Conservation (phyloP, 2,797 vertebrate genomes). For the Streptopelia turtur region DNA sequence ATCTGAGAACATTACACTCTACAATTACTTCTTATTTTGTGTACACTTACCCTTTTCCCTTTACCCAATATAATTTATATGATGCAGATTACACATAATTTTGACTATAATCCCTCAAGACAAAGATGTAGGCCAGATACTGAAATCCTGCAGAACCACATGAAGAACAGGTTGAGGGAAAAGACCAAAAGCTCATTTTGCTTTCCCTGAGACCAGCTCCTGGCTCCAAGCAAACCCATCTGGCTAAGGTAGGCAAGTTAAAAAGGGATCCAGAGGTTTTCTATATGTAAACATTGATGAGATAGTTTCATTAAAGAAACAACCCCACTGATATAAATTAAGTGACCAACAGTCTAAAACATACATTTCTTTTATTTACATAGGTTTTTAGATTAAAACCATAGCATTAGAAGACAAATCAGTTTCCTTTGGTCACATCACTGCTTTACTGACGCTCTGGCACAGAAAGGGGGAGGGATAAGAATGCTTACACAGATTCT, state of each 20-base stretch:
- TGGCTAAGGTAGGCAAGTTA: not conserved
- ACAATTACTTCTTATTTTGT: not conserved
- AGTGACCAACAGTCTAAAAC: not conserved
- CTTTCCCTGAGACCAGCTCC: not conserved
- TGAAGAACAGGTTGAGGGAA: not conserved
- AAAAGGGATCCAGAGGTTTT: not conserved
- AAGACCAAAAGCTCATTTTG: not conserved
- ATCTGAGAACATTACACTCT: not conserved
- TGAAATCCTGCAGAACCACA: not conserved
- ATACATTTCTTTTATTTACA: not conserved
- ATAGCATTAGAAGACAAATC: not conserved
- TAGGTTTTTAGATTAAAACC: not conserved
- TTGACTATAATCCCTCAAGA: not conserved
- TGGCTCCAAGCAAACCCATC: not conserved
- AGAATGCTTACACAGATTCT: not conserved
- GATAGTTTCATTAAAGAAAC: not conserved
- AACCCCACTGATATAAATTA: not conserved
- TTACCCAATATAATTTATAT: not conserved
- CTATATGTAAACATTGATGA: not conserved
- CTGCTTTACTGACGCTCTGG: not conserved
- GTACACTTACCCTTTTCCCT: constrained; percentile 3
- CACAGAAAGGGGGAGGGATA: not conserved
- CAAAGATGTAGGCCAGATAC: not conserved
- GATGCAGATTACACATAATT: not conserved
- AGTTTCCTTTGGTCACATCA: not conserved